A percentile compares a stretch with the other conserved stretches of the same genome.
These are phyloP conservation scores for Xyliphius kryptos DNA, from an alignment of 2,113 vertebrate genomes.

Conservation along the genomic window DNA sequence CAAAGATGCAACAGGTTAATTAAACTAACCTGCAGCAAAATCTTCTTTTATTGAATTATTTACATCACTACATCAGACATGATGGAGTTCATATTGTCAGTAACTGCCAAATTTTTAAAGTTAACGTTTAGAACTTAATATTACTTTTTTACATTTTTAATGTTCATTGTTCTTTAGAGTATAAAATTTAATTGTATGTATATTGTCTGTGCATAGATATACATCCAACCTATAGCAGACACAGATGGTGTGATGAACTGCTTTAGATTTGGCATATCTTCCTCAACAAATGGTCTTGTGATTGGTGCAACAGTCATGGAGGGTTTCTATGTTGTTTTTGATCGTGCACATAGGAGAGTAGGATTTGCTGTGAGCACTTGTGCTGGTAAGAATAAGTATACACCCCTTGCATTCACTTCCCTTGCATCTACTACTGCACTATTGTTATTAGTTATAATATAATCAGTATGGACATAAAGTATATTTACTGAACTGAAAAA, in stretches of 20 bases:
- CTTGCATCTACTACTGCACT: neutral
- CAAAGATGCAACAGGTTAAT: too few relatives aligned
- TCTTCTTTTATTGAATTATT: too few relatives aligned
- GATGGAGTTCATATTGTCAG: too few relatives aligned
- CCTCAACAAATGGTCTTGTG: slow-evolving; percentile 79
- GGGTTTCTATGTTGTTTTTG: slow-evolving; percentile 92
- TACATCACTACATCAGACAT: too few relatives aligned
- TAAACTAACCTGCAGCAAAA: too few relatives aligned
- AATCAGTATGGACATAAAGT: neutral
- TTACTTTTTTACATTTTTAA: too few relatives aligned
- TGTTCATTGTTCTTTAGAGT: too few relatives aligned
- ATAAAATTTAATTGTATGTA: neutral
- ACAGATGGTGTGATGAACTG: slow-evolving; percentile 74
- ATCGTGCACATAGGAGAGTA: slow-evolving; percentile 75
- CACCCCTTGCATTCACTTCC: neutral
- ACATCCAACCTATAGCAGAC: slow-evolving; percentile 81
- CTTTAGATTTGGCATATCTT: slow-evolving; percentile 85
- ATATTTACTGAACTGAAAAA: too few relatives aligned
- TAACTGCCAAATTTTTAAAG: too few relatives aligned
- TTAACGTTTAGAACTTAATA: too few relatives aligned
- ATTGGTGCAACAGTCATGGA: slow-evolving; percentile 96
- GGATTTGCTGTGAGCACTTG: slow-evolving; percentile 88
- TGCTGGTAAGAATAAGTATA: slow-evolving; percentile 67
- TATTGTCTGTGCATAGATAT: slow-evolving; percentile 67
- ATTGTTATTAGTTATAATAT: neutral